Conservation (phyloP, 2,888 invertebrate genomes). For the Mechanitis messenoides region DNA sequence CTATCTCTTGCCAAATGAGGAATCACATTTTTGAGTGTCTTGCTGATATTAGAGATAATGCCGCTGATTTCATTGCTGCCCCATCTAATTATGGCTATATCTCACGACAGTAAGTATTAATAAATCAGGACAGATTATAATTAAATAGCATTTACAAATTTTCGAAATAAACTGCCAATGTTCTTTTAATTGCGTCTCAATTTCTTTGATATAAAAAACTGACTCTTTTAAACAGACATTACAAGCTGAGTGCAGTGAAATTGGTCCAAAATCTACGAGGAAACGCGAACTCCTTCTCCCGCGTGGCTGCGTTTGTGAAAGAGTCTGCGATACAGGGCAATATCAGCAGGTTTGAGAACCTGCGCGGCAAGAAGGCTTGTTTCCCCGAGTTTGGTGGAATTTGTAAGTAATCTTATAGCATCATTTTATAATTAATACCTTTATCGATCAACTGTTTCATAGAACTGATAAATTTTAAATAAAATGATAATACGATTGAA, state of each 20-base stretch:
- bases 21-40: constrained; percentile 72
- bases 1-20: constrained; percentile 70
- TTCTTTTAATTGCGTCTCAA: no score
- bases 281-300: constrained; percentile 53
- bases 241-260: constrained; percentile 73
- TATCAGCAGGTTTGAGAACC: constrained; percentile 72
- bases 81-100: constrained; percentile 80
- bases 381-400: constrained; percentile 82
- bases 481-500: no score
- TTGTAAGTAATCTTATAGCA: constrained; percentile 53
- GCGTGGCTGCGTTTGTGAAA: constrained; percentile 75
- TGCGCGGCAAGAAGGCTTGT: constrained; percentile 76
- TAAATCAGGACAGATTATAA: neutral
- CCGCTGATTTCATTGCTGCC: constrained; percentile 77
- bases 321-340: constrained; percentile 37
- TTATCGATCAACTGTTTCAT: neutral
- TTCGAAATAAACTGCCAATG: neutral
- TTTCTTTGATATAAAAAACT: no score
- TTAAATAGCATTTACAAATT: neutral
- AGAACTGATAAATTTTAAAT: no score
- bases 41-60: constrained; percentile 61
- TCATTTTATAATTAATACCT: neutral
- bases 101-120: constrained; percentile 76
- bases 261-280: constrained; percentile 74
- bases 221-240: constrained; percentile 59